Evolutionary conservation across 2,797 vertebrate species (phyloP).

Genomic region (Eupleurogrammus muticus): DNA sequence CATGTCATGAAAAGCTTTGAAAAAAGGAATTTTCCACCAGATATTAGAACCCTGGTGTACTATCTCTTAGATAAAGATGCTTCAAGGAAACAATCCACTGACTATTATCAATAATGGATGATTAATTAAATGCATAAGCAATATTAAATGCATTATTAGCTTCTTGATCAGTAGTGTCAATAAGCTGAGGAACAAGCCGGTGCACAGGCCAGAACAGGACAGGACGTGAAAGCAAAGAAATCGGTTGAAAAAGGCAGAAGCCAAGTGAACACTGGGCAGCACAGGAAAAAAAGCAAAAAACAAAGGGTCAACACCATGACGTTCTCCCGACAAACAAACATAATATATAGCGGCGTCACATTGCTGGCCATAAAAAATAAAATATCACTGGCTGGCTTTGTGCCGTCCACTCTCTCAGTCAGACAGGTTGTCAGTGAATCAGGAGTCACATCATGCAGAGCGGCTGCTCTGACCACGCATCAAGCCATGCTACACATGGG

Average conservation of each 20-base stretch:
- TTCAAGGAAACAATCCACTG: background rate
- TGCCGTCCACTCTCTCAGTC: conserved; percentile 43
- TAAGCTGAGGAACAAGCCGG: conserved; percentile 8
- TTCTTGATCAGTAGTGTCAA: background rate
- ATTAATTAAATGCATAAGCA: background rate
- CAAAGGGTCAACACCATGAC: conserved; percentile 17
- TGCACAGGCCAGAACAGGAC: conserved; percentile 28
- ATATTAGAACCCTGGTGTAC: background rate
- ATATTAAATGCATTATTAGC: background rate
- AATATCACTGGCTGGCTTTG: conserved; percentile 21
- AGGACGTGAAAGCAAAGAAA: conserved; percentile 26
- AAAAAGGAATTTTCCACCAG: background rate
- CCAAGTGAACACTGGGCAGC: conserved; percentile 23
- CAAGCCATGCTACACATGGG: conserved; percentile 76
- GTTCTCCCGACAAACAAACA: conserved; percentile 44
- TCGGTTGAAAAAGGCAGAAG: conserved; percentile 23
- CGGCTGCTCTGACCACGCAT: conserved; percentile 56
- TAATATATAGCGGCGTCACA: conserved; percentile 22
- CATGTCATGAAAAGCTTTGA: conserved; percentile 5
- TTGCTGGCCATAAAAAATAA: background rate
- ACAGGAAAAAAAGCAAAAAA: conserved; percentile 31
- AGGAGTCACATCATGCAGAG: conserved; percentile 69
- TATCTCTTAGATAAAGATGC: background rate
- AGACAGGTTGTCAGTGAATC: conserved; percentile 50
- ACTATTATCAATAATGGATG: background rate